These are phyloP conservation scores for Lumbricus terrestris DNA, from an alignment of 2,888 invertebrate species.

Conservation along the genomic window DNA sequence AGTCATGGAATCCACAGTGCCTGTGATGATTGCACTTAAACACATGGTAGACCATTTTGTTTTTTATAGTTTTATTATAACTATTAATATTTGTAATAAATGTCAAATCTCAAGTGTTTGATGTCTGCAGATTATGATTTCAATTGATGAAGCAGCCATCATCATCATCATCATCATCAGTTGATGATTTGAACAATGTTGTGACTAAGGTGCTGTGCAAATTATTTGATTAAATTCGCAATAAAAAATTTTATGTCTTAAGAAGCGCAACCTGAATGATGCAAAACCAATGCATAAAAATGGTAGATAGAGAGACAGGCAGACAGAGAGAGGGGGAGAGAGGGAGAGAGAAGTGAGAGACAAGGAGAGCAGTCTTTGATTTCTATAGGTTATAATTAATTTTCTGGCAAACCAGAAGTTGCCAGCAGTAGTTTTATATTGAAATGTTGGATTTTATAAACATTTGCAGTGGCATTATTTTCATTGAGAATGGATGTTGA, in stretches of 20 bases:
- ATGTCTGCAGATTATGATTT: too few relatives aligned
- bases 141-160: too few relatives aligned
- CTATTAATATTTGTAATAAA: background rate
- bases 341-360: background rate
- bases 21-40: constrained; percentile 68
- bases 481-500: background rate
- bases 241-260: background rate
- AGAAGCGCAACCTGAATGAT: background rate
- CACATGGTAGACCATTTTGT: constrained; percentile 58
- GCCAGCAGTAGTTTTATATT: background rate
- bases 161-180: too few relatives aligned
- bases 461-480: background rate
- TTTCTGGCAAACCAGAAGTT: background rate
- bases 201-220: background rate
- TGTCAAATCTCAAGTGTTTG: too few relatives aligned
- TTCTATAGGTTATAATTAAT: background rate
- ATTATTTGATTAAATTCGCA: background rate
- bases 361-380: background rate
- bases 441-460: constrained; percentile 3
- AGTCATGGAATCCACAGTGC: constrained; percentile 69
- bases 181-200: too few relatives aligned
- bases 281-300: background rate
- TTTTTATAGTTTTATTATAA: background rate
- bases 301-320: background rate
- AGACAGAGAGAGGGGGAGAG: background rate